A percentile compares a stretch with the other conserved stretches of the same genome.
Evolutionary conservation across 2,888 invertebrate genomes (phyloP).

Genomic region (Reticulitermes lucifugus): DNA sequence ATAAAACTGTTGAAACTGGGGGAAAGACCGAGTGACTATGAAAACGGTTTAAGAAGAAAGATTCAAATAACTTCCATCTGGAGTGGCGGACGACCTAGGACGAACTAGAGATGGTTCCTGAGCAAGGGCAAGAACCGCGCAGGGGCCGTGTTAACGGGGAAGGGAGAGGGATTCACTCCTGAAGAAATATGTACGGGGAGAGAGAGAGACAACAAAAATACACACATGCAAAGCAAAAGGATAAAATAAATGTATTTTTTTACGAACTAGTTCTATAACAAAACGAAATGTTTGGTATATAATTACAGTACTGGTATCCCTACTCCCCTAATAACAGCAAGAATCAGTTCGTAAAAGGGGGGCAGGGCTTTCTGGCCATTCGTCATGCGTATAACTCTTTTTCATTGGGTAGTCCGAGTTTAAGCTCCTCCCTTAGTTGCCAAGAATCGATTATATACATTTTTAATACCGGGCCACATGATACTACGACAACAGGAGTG

Average conservation of each 20-base stretch:
- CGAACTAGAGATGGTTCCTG: conserved; percentile 24
- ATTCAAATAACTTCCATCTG: conserved; percentile 1
- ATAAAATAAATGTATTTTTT: not conserved
- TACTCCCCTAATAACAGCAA: not conserved
- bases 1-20: not conserved
- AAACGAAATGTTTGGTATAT: not conserved
- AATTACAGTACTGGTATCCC: not conserved
- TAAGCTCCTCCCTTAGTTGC: not conserved
- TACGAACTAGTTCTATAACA: not conserved
- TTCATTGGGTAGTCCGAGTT: not conserved
- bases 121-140: conserved; percentile 25
- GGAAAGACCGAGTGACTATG: not conserved
- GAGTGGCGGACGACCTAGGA: conserved; percentile 28
- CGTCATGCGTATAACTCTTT: conserved; percentile 23
- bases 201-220: conserved; percentile 15
- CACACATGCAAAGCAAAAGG: not conserved
- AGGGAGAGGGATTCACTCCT: not conserved
- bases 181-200: not conserved
- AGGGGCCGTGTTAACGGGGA: conserved; percentile 3
- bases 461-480: conserved; percentile 34
- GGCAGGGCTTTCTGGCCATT: not conserved
- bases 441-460: conserved; percentile 33
- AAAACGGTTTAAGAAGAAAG: not conserved
- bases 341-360: not conserved
- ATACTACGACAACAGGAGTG: conserved; percentile 10